phyloP scores from a whole-genome alignment of 2,113 vertebrate genomes.

The Oreochromis niloticus region DNA sequence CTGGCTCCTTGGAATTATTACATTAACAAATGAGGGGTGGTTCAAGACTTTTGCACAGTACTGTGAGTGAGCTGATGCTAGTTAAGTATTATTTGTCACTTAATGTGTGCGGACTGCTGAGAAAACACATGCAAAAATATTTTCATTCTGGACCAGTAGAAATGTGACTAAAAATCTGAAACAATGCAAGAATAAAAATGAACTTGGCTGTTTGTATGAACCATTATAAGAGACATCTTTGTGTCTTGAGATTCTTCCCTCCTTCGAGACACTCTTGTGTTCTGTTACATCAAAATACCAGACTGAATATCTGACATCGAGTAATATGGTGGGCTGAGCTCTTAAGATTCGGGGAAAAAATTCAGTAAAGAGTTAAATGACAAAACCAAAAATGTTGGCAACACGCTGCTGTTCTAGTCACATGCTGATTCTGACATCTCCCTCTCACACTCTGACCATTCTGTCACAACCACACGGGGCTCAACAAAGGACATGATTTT shows the following conservation, averaged over 20 bases:
- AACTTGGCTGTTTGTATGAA: neutral
- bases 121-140: neutral
- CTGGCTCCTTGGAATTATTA: neutral
- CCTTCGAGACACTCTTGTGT: neutral
- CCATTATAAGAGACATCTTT: neutral
- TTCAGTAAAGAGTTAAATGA: neutral
- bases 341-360: neutral
- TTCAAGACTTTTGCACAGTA: neutral
- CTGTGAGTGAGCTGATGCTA: neutral
- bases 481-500: neutral
- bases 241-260: neutral
- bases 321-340: neutral
- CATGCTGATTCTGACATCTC: neutral
- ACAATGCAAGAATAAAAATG: neutral
- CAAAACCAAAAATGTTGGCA: neutral
- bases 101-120: neutral
- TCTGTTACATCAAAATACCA: neutral
- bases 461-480: rapidly evolving
- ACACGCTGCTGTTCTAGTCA: rapidly evolving
- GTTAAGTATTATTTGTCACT: neutral
- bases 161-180: neutral
- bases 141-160: neutral
- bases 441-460: neutral
- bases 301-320: neutral
- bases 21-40: neutral